These are phyloP conservation scores for Osedax frankpressi DNA, from an alignment of 2,888 invertebrate genomes.

Conservation along the genomic window DNA sequence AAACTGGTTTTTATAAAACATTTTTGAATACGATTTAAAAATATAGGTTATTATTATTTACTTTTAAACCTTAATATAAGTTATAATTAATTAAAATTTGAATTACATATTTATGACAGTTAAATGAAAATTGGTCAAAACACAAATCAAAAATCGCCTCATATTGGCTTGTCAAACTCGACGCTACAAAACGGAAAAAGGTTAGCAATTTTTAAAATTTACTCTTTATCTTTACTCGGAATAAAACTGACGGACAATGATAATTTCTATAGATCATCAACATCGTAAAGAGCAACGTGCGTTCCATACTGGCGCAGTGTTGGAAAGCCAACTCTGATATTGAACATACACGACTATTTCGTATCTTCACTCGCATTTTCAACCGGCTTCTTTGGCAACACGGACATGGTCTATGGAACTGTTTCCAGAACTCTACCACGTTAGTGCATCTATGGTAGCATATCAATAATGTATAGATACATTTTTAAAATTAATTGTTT, in stretches of 20 bases:
- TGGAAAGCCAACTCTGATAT: conserved; percentile 36
- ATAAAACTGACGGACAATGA: neutral
- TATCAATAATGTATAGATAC: too few species aligned
- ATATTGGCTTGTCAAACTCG: conserved; percentile 45
- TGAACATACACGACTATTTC: conserved; percentile 37
- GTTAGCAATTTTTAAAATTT: too few species aligned
- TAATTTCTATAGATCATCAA: conserved; percentile 37
- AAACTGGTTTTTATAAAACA: too few species aligned
- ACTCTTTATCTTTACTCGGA: too few species aligned
- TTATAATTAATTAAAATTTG: too few species aligned
- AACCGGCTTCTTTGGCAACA: conserved; percentile 44
- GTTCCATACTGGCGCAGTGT: conserved; percentile 38
- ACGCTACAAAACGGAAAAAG: conserved; percentile 43
- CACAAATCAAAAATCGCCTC: conserved; percentile 45
- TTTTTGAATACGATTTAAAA: too few species aligned
- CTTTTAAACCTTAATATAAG: too few species aligned
- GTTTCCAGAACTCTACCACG: conserved; percentile 25
- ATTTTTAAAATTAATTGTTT: too few species aligned
- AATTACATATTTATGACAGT: conserved; percentile 23
- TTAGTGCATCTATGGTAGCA: too few species aligned
- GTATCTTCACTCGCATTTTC: conserved; percentile 42
- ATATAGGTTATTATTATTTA: too few species aligned
- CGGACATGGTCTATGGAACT: conserved; percentile 46
- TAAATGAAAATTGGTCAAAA: conserved; percentile 45
- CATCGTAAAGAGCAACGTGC: conserved; percentile 43